A percentile compares a stretch with the other conserved stretches of the same genome.
Conservation (phyloP, 2,113 vertebrate species). For the Bostrychus sinensis region DNA sequence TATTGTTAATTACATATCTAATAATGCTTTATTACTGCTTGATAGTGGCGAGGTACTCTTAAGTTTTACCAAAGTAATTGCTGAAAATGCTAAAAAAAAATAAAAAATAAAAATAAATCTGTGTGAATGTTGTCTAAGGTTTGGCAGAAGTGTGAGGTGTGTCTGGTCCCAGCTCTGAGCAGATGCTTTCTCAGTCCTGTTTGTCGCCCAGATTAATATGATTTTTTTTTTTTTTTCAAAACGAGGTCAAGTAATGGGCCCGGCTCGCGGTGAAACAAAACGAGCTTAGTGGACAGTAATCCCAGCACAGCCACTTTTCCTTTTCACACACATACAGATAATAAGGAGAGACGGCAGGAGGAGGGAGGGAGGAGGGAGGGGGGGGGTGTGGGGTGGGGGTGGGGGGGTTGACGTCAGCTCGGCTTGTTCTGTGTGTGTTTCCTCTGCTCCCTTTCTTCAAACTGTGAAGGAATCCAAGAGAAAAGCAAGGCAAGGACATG, state of each 20-base stretch:
- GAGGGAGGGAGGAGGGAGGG: neutral
- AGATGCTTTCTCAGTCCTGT: constrained; percentile 29
- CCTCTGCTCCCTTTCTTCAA: too few relatives aligned
- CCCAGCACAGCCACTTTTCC: constrained; percentile 70
- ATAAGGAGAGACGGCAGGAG: constrained; percentile 12
- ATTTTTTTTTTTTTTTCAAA: constrained; percentile 46
- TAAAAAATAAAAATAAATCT: neutral
- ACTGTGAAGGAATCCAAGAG: neutral
- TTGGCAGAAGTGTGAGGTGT: neutral
- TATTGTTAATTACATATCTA: too few relatives aligned
- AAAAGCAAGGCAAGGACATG: neutral
- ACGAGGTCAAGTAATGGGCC: constrained; percentile 66
- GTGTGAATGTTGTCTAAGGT: neutral
- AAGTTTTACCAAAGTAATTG: too few relatives aligned
- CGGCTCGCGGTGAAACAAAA: constrained; percentile 42
- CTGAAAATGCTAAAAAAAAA: neutral
- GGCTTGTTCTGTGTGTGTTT: neutral
- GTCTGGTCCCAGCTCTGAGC: neutral
- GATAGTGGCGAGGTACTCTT: too few relatives aligned
- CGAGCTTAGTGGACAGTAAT: constrained; percentile 51
- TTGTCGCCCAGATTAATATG: constrained; percentile 59
- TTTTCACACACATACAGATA: constrained; percentile 56
- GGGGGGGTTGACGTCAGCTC: neutral
- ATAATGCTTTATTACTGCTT: too few relatives aligned
- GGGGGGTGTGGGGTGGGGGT: neutral